phyloP scores from a whole-genome alignment of 2,797 vertebrate genomes.

The Picus viridis region DNA sequence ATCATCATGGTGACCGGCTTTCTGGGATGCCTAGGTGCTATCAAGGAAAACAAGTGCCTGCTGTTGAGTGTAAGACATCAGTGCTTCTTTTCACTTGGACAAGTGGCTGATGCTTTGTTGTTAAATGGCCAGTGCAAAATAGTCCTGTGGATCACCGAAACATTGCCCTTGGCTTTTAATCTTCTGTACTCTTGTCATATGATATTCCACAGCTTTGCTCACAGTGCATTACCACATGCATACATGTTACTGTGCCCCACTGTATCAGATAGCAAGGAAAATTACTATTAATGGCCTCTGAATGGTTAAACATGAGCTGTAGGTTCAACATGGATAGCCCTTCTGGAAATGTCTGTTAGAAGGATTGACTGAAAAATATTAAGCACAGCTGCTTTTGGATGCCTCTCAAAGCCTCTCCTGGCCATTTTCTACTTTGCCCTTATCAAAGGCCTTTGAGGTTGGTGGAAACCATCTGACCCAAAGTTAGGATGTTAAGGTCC shows the following conservation, averaged over 20 bases:
- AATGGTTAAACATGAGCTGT: neutral
- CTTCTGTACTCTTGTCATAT: neutral
- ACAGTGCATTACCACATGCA: neutral
- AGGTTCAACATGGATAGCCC: neutral
- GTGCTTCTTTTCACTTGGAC: neutral
- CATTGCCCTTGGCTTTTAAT: neutral
- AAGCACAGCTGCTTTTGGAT: neutral
- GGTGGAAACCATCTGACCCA: neutral
- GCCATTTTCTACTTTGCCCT: neutral
- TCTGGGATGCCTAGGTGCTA: conserved; percentile 97
- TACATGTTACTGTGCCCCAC: neutral
- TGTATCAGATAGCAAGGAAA: neutral
- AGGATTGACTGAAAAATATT: neutral
- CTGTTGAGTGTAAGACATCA: conserved; percentile 92
- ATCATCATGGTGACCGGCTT: conserved; percentile 98
- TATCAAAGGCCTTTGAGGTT: neutral
- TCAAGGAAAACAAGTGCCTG: conserved; percentile 99
- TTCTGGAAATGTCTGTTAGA: neutral
- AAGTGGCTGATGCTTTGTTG: neutral
- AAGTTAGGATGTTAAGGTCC: neutral
- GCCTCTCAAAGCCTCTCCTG: neutral
- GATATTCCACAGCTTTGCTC: neutral
- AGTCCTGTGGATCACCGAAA: neutral
- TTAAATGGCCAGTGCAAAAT: neutral
- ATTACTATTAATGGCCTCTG: neutral